phyloP scores from a whole-genome alignment of 2,113 vertebrate genomes.

The Xenopus tropicalis region UCB_Xtro_10.0 CM004444.2:21711001-21711500 shows the following conservation, averaged over 20 bases:
- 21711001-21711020: no score
- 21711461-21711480: no score
- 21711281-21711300: neutral
- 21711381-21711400: no score
- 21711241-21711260: neutral
- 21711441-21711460: no score
- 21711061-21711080: neutral
- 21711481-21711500: no score
- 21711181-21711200: slow-evolving; percentile 29
- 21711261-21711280: neutral
- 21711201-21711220: slow-evolving; percentile 31
- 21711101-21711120: slow-evolving; percentile 36
- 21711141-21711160: slow-evolving; percentile 30
- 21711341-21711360: no score
- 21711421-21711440: no score
- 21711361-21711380: no score
- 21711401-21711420: no score
- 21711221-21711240: neutral
- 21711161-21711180: slow-evolving; percentile 36
- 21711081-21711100: slow-evolving; percentile 17
- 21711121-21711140: slow-evolving; percentile 27
- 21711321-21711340: neutral
- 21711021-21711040: no score
- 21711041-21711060: no score
- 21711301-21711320: neutral